Evolutionary conservation across 2,113 vertebrate genomes (phyloP), one percentile per base, ranked within the genome.

Genomic region (Centropus unirufus): DNA sequence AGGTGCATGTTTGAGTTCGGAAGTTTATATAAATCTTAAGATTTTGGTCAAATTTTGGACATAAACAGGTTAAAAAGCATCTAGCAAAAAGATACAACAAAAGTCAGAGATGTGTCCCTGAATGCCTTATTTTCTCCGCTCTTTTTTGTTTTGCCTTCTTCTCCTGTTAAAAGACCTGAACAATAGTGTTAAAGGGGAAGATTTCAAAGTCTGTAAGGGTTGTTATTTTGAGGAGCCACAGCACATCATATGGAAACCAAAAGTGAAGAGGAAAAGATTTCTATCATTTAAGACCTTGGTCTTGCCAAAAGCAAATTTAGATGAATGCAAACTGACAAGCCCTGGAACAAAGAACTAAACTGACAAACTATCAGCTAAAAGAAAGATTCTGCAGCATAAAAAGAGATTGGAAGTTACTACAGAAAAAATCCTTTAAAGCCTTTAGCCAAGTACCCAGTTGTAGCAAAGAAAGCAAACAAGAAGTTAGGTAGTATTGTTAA

Each of bases 221-320:
- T 88, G 82, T 21, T 87, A 68, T 23, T 44, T 39, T 76, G 74
- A 92, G 93, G 64, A 95, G 51, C 36, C 79, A 89, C 90, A 94
- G 46, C 30, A 26, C 52, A 54, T 85, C 68, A 36, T 64, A 91
- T 14, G 39, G 85, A 95, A 96, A 96, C 32, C 3, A 3, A 29
- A 92, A 91, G 0, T 84, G 64, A 78, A 95, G 86, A 90, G 84
- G 69, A 92, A 96, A 94, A 95, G 34, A 94, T 87, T 92, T 92
- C 29, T 59, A 77, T 86, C 77, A 72, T 67, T 78, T 57, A 87
- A 88, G 49, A 93, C 62, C 20, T 29, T 77, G 57, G 57, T 95
- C 66, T 95, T 94, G 83, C 90, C 42, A 86, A 95, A 92, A 97
- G 84, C 87, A 95, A 97, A 95, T 84, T 74, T 76, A 94, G 87